phyloP scores from a whole-genome alignment of 92 coral and sea anemone species.

The Zoanthus sansibaricus region DNA sequence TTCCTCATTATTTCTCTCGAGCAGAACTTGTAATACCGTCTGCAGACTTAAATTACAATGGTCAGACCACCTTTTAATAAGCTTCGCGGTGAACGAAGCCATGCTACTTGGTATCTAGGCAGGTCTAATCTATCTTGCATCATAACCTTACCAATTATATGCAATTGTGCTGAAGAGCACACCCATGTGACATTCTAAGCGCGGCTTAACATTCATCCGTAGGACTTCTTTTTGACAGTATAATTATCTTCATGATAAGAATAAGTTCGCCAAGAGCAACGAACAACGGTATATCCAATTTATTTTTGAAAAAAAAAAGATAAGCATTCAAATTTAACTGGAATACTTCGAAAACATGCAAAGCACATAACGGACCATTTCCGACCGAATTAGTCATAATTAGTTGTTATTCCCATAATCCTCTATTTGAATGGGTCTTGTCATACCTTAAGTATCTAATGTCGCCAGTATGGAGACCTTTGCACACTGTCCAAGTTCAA shows the following conservation, averaged over 20 bases:
- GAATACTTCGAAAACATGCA: neutral
- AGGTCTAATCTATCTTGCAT: neutral
- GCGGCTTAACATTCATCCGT: neutral
- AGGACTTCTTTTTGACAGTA: neutral
- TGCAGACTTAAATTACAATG: neutral
- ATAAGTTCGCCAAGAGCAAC: too few relatives aligned
- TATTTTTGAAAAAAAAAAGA: neutral
- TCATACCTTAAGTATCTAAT: neutral
- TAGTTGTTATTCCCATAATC: neutral
- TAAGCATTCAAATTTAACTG: neutral
- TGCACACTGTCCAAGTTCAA: constrained; percentile 13
- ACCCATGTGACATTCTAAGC: neutral
- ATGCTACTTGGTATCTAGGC: neutral
- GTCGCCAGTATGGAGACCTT: constrained; percentile 35
- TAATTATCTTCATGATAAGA: too few relatives aligned
- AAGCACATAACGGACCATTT: constrained; percentile 31
- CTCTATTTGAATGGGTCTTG: neutral
- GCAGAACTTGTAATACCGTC: neutral
- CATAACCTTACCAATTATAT: neutral
- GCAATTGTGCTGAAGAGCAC: neutral
- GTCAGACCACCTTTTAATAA: neutral
- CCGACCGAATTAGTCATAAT: constrained; percentile 33
- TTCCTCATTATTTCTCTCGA: neutral
- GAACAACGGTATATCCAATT: neutral
- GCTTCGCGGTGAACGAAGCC: neutral